A percentile compares a stretch with the other conserved stretches of the same genome.
These are phyloP conservation scores for Glaucidium brasilianum DNA, from an alignment of 2,113 vertebrate species.

Conservation along the genomic window DNA sequence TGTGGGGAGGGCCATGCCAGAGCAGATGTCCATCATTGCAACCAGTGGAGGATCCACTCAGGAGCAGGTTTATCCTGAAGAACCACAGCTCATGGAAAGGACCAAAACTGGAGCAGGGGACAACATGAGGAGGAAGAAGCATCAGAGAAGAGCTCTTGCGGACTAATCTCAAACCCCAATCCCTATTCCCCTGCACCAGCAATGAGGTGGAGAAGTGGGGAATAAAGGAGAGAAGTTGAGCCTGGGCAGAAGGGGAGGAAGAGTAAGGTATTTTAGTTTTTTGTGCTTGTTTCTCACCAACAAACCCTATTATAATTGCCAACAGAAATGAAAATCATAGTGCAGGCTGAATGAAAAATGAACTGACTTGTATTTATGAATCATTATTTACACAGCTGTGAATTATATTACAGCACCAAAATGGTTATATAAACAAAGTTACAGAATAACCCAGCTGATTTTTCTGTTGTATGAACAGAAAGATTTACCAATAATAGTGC, in stretches of 20 bases:
- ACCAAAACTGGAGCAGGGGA: background rate
- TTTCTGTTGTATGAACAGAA: background rate
- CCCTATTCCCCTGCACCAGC: fast-evolving
- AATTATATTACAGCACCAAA: conserved; percentile 39
- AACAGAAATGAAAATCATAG: conserved; percentile 56
- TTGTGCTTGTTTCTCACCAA: background rate
- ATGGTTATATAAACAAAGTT: background rate
- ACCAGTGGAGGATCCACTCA: background rate
- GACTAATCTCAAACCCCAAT: background rate
- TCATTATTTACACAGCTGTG: conserved; percentile 62
- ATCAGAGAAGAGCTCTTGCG: background rate
- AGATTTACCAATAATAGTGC: background rate
- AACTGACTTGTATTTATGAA: conserved; percentile 49
- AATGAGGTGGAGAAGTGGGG: background rate
- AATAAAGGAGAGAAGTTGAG: background rate
- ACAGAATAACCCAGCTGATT: conserved; percentile 3
- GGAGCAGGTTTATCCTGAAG: background rate
- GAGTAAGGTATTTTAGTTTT: fast-evolving
- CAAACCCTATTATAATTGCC: background rate
- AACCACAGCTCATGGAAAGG: background rate
- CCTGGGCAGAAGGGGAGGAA: background rate
- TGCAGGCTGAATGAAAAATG: conserved; percentile 43
- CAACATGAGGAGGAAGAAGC: background rate
- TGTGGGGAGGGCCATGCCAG: background rate
- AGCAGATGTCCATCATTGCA: background rate